Percentiles rank a stretch among this genome's conserved stretches.
phyloP scores from a whole-genome alignment of 2,888 invertebrate genomes.

The Barypeithes pellucidus region DNA sequence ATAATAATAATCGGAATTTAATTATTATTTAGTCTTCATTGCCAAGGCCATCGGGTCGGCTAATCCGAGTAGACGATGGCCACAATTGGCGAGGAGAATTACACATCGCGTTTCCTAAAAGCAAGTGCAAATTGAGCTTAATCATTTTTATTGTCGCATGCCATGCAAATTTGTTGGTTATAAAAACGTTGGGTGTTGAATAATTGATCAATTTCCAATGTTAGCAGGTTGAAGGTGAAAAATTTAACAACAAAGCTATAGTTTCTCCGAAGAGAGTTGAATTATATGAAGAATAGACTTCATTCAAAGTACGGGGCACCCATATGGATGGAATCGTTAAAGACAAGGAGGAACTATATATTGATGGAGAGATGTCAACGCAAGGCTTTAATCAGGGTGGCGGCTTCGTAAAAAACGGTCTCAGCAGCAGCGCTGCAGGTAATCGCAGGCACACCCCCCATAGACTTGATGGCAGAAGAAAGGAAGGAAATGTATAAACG shows the following conservation, averaged over 20 bases:
- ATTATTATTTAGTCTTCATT: conserved; percentile 24
- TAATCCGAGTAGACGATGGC: conserved; percentile 9
- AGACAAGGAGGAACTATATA: too few relatives aligned
- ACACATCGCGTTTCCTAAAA: conserved; percentile 15
- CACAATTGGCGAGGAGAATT: conserved; percentile 35
- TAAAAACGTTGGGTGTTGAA: conserved; percentile 14
- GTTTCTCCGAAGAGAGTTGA: too few relatives aligned
- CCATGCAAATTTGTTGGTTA: conserved; percentile 2
- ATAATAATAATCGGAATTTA: conserved; percentile 28
- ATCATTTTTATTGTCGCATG: conserved; percentile 23
- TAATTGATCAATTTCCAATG: conserved; percentile 13
- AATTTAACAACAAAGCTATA: not conserved
- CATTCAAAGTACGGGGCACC: too few relatives aligned
- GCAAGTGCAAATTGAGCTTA: conserved; percentile 25
- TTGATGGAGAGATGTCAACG: too few relatives aligned
- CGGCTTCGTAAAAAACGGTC: too few relatives aligned
- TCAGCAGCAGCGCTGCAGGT: too few relatives aligned
- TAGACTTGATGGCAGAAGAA: too few relatives aligned
- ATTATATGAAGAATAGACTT: too few relatives aligned
- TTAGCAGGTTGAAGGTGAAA: conserved; percentile 14
- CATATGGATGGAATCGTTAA: too few relatives aligned
- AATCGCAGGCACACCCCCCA: too few relatives aligned
- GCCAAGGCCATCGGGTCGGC: conserved; percentile 28
- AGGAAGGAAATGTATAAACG: too few relatives aligned
- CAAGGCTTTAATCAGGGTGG: too few relatives aligned